These are phyloP conservation scores for Lucifuga dentata DNA, from an alignment of 2,113 vertebrate species.

Conservation along the genomic window DNA sequence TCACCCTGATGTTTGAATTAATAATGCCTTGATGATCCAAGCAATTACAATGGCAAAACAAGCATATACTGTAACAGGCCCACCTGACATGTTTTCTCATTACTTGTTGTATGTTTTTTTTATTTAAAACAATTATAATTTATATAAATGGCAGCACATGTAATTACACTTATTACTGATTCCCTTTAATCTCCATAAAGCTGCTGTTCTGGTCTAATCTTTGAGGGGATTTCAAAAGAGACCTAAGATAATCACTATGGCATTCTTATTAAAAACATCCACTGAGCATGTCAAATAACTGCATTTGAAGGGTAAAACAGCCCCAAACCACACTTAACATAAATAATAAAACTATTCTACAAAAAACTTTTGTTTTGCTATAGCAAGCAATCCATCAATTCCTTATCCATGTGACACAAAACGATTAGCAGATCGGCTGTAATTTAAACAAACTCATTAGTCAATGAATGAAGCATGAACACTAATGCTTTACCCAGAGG, in stretches of 20 bases:
- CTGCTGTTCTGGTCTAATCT: background rate
- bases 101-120: background rate
- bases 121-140: too few relatives aligned
- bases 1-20: constrained; percentile 8
- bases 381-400: constrained; percentile 11
- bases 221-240: background rate
- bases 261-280: constrained; percentile 31
- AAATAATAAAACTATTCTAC: background rate
- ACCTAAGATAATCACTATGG: background rate
- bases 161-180: background rate
- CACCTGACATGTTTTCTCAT: background rate
- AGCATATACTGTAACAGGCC: too few relatives aligned
- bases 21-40: background rate
- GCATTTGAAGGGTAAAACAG: background rate
- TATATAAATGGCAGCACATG: too few relatives aligned
- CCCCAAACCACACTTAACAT: background rate
- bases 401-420: constrained; percentile 29
- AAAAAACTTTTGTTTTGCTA: constrained; percentile 47
- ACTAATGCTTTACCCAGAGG: constrained; percentile 36
- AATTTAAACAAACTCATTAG: constrained; percentile 22
- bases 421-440: constrained; percentile 41
- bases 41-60: background rate
- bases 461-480: constrained; percentile 28
- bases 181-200: background rate
- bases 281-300: constrained; percentile 38